Base-by-base conservation (phyloP, 2,888 invertebrate genomes). In the Lottia gigantea region DNA sequence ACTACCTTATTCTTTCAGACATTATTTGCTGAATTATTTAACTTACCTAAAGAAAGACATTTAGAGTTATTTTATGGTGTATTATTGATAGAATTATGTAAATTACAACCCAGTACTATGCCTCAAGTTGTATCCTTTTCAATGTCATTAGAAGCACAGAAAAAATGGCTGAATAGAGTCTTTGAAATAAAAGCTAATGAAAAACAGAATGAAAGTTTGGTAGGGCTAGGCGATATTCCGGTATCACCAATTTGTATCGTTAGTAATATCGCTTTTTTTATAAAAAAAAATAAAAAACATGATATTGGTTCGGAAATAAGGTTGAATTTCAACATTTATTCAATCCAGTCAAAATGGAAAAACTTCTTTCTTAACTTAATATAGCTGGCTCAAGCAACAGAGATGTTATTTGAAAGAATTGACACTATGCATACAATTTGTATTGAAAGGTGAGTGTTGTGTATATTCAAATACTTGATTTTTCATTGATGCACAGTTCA, bases 391-490 rank as follows among this genome's bases (percentile, higher is more conserved):
- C 98, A 98, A 89, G 98, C 98, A 0, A 97, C 98, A 0, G 98
- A 99, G 90, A 95, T 99, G 85, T 90, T 99, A 68, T 99, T 96
- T 86, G 94, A 97, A 90, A 92, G 98, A 76, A 94, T 98, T 85
- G 97, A 98, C 87, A 93, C 95, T 0, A 98, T 99, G 98, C 97
- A 98, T 88, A 94, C 96, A 0, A 93, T 95, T 1, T 96, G 97
- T 87, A 95, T 98, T 89, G 98, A 99, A 89, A 93, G 94, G 93
- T 93, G 83, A 46, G 77, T n/a, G n/a, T n/a, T n/a, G n/a, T 47
- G 23, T 16, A 15, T 45, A n/a, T 31, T 31, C 40, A 26, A n/a
- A 64, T 64, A 7, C 16, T 15, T 11, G 2, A n/a, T 55, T 19
- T 19, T 16, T 4, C 2, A 55, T n/a, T n/a, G 47, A n/a, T 55